phyloP scores from a whole-genome alignment of 2,797 vertebrate species.

The Xiphorhynchus erythropygius region DNA sequence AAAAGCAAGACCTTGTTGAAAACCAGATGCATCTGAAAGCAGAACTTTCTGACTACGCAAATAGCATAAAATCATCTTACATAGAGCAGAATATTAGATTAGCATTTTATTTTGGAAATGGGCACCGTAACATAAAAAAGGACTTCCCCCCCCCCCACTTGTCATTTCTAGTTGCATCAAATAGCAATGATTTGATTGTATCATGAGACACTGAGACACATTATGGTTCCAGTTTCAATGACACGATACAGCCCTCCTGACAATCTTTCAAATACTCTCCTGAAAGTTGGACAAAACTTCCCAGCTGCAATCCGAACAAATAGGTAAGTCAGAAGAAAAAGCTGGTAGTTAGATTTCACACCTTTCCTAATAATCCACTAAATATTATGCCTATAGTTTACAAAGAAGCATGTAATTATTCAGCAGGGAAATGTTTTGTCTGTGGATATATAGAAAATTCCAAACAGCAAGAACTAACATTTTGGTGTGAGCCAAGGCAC shows the following conservation, averaged over 20 bases:
- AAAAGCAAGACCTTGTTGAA: neutral
- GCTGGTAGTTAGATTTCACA: neutral
- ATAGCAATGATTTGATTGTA: neutral
- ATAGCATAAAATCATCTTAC: neutral
- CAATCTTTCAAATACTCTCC: neutral
- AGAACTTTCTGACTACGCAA: neutral
- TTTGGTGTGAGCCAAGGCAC: neutral
- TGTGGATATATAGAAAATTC: neutral
- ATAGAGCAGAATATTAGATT: neutral
- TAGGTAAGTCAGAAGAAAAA: neutral
- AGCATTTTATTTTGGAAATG: neutral
- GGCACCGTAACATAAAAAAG: neutral
- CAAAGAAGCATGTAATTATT: neutral
- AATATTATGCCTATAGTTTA: neutral
- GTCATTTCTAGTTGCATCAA: neutral
- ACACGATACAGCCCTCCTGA: neutral
- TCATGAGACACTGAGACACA: neutral
- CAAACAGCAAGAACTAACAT: neutral
- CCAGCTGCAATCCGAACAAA: neutral
- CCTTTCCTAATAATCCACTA: neutral
- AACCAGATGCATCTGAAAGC: neutral
- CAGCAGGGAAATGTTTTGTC: neutral
- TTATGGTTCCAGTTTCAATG: neutral
- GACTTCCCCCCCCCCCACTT: neutral
- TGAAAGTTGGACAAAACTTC: neutral